Base-by-base conservation (phyloP, 1,140 invertebrate species). In the Rhagoletis pomonella region DNA sequence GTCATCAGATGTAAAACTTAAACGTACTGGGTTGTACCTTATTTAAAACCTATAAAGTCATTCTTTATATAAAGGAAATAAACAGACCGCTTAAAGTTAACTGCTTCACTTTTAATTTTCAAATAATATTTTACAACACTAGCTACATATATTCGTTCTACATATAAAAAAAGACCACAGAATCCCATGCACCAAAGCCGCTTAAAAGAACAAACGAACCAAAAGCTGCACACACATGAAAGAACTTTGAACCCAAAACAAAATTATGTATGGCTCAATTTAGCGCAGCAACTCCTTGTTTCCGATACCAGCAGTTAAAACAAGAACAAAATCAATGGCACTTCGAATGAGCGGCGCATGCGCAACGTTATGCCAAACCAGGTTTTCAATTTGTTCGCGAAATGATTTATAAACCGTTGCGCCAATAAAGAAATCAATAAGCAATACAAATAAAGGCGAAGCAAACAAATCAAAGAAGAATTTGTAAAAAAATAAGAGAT, bases 351-450 rank as follows among this genome's bases (percentile, higher is more conserved):
- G 17, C 17, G 3, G 19, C 84, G 58, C 59, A 60, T 14, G 84
- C 12, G 84, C 84, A 17, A 17, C 7, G 17, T 12, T 86, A 29
- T n/a, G 55, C 81, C 47, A 73, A 77, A 19, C 50, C n/a, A 50
- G n/a, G 7, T 81, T 81, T 81, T 29, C 73, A 81, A 81, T 81
- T 81, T 81, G 47, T 55, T 10, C 14, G 47, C 5, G 19, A 2
- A 12, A 81, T 81, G 47, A 81, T 81, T 81, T 81, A 81, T 81
- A 58, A 81, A 55, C 50, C 73, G 10, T 81, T 50, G 47, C 5
- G n/a, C 50, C 50, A 81, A 55, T 81, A 81, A 81, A 81, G 47
- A 58, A 81, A 55, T 81, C 86, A 69, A 42, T 87, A 87, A 87
- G 55, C 65, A 39, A 29, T 10, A 29, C 19, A 12, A 87, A 50